Conservation (phyloP, 2,888 invertebrate genomes). For the Drosophila buzzatii region DNA sequence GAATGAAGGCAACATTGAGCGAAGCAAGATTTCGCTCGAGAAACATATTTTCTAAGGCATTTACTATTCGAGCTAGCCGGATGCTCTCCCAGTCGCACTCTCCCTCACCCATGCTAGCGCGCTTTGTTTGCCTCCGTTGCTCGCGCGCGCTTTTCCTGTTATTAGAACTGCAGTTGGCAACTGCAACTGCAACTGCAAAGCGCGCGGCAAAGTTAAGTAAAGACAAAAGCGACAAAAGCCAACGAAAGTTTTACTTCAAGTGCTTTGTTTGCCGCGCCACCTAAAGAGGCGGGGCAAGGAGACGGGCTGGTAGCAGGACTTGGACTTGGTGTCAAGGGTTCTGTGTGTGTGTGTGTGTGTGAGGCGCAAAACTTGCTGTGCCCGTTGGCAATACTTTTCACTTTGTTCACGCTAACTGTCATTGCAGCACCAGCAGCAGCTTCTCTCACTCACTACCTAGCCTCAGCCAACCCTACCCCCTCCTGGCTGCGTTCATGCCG, state of each 20-base stretch:
- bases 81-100: no score
- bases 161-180: constrained; percentile 72
- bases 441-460: neutral
- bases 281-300: neutral
- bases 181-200: constrained; percentile 65
- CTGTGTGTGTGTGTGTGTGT: neutral
- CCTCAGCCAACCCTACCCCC: no score
- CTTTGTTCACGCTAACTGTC: constrained; percentile 78
- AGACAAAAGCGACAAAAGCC: constrained; percentile 77
- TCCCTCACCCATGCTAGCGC: no score
- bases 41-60: constrained; percentile 1
- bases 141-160: constrained; percentile 26
- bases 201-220: constrained; percentile 66
- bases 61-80: neutral
- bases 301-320: neutral
- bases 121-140: neutral
- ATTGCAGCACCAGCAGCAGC: constrained; percentile 46
- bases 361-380: constrained; percentile 50
- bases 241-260: constrained; percentile 72
- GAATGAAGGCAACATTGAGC: no score
- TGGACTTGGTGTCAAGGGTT: neutral
- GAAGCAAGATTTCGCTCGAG: no score
- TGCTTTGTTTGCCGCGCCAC: constrained; percentile 71
- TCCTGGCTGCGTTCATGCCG: neutral
- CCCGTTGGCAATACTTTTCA: constrained; percentile 78